These are phyloP conservation scores for Smithornis capensis DNA, from an alignment of 2,113 vertebrate species.

Conservation along the genomic window DNA sequence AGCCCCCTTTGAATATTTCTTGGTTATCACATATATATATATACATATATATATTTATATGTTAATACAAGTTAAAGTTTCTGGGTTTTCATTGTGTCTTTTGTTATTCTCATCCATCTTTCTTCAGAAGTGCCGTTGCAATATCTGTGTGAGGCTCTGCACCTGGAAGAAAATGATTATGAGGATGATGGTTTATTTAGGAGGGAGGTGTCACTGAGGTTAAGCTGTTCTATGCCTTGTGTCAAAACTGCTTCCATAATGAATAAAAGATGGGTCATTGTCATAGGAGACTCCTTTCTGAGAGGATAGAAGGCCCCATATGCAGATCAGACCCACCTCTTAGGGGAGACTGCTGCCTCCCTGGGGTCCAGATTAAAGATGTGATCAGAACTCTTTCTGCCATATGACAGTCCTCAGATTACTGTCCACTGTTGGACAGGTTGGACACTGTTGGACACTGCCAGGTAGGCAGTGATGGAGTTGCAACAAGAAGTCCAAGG, in stretches of 20 bases:
- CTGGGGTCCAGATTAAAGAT: neutral
- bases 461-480: too few species aligned
- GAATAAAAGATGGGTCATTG: fast-evolving
- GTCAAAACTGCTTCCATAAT: neutral
- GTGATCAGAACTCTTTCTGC: neutral
- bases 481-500: neutral
- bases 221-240: neutral
- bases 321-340: too few species aligned
- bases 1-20: neutral
- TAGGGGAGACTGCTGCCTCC: neutral
- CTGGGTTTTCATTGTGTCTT: neutral
- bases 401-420: neutral
- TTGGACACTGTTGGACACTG: too few species aligned
- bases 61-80: neutral
- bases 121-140: neutral
- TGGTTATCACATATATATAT: neutral
- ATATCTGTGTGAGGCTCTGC: neutral
- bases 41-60: neutral
- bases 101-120: neutral
- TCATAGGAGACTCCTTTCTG: neutral
- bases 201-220: neutral
- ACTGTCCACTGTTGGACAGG: neutral
- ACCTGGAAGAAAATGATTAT: neutral
- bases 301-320: neutral
- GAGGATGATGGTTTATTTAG: neutral